These are phyloP conservation scores for Scelioninae gen. 1 DNA, from an alignment of 2,888 invertebrate genomes.

Conservation along the genomic window DNA sequence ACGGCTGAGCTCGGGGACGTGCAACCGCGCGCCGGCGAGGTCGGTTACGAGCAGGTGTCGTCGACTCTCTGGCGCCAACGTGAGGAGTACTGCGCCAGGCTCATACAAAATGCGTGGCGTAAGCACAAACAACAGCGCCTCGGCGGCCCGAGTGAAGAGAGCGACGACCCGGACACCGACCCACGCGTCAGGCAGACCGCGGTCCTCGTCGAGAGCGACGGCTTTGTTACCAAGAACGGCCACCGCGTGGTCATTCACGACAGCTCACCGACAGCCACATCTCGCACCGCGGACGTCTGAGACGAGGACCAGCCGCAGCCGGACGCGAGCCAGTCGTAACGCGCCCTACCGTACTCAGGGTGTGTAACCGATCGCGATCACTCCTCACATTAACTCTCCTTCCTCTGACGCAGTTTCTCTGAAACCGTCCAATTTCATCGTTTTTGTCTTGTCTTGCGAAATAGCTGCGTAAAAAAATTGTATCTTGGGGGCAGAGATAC, in stretches of 20 bases:
- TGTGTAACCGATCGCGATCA: slow-evolving; percentile 21
- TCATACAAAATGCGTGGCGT: slow-evolving; percentile 98
- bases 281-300: slow-evolving; percentile 94
- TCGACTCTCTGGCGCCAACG: slow-evolving; percentile 98
- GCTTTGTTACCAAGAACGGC: slow-evolving; percentile 93
- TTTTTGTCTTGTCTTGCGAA: too few relatives aligned
- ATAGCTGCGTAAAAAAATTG: too few relatives aligned
- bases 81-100: slow-evolving; percentile 97
- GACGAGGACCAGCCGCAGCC: slow-evolving; percentile 71
- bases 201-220: slow-evolving; percentile 93
- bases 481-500: too few relatives aligned
- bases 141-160: slow-evolving; percentile 86
- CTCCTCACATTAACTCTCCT: too few relatives aligned
- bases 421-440: too few relatives aligned
- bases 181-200: slow-evolving; percentile 88
- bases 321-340: slow-evolving; percentile 37
- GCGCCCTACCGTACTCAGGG: slow-evolving; percentile 25
- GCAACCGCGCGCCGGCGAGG: slow-evolving; percentile 92
- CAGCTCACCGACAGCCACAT: slow-evolving; percentile 93
- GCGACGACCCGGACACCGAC: slow-evolving; percentile 84
- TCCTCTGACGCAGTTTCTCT: too few relatives aligned
- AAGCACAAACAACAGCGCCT: slow-evolving; percentile 91
- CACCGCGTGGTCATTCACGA: slow-evolving; percentile 96
- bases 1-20: slow-evolving; percentile 94
- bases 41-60: slow-evolving; percentile 96